These are phyloP conservation scores for Pelecanoides urinatrix DNA, from an alignment of 2,113 vertebrate genomes.

Conservation along the genomic window DNA sequence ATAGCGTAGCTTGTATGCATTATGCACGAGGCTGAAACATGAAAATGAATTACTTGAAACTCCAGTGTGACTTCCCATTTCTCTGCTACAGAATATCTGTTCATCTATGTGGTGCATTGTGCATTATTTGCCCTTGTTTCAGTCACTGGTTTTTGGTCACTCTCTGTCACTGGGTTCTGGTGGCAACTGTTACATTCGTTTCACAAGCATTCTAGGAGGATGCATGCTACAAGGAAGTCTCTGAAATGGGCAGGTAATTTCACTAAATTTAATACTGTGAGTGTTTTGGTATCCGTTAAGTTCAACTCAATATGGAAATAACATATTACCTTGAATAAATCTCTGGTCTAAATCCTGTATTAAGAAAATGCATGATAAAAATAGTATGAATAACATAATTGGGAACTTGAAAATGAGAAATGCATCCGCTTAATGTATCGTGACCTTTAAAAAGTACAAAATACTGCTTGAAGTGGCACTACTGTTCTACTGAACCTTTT, in stretches of 20 bases:
- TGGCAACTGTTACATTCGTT: background rate
- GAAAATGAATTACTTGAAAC: background rate
- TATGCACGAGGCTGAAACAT: background rate
- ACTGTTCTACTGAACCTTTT: background rate
- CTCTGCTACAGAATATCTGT: background rate
- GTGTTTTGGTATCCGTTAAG: background rate
- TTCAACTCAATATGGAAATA: background rate
- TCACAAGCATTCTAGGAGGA: background rate
- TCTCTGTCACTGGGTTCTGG: background rate
- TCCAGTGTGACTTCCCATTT: background rate
- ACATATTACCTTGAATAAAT: background rate
- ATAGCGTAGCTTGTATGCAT: background rate
- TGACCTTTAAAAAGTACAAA: slow-evolving; percentile 7
- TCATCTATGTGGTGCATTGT: background rate
- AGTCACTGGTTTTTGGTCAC: background rate
- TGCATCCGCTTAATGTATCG: background rate
- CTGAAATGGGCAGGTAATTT: background rate
- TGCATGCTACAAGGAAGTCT: background rate
- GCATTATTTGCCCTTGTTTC: background rate
- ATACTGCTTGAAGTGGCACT: background rate
- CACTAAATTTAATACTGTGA: background rate
- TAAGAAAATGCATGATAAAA: background rate
- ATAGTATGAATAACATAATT: background rate
- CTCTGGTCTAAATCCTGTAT: background rate
- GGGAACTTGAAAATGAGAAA: background rate